Percentiles rank a stretch among this genome's conserved stretches.
phyloP scores from a whole-genome alignment of 2,797 vertebrate species.

The Garrulus glandarius region DNA sequence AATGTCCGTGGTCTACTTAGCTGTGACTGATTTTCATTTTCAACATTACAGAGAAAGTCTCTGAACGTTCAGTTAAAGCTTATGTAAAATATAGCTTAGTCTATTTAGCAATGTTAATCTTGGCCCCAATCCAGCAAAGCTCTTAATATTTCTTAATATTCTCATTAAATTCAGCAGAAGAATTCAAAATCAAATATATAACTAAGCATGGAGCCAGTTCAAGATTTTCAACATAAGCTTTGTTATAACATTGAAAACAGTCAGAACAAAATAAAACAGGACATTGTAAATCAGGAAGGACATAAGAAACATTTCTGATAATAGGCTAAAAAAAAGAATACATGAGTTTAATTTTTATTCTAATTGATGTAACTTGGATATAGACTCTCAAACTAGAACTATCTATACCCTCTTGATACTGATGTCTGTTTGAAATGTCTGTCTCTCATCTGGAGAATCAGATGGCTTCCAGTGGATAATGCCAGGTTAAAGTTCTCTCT shows the following conservation, averaged over 20 bases:
- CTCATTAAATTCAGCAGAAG: not conserved
- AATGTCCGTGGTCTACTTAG: not conserved
- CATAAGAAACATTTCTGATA: not conserved
- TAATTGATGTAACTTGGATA: not conserved
- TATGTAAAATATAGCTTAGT: not conserved
- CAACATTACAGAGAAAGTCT: not conserved
- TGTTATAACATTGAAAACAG: not conserved
- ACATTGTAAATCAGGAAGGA: not conserved
- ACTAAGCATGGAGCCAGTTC: not conserved
- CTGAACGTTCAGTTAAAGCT: not conserved
- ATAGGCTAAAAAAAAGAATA: not conserved
- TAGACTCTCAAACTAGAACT: not conserved
- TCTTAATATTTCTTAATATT: slow-evolving; percentile 40
- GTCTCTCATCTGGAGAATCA: not conserved
- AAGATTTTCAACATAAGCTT: not conserved
- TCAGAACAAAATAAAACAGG: not conserved
- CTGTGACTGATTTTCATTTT: not conserved
- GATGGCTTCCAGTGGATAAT: not conserved
- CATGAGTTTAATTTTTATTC: not conserved
- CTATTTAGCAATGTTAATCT: not conserved
- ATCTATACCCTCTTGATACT: not conserved
- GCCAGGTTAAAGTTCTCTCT: not conserved
- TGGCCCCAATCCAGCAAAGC: not conserved
- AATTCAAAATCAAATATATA: not conserved
- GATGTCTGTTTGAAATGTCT: not conserved